phyloP scores from a whole-genome alignment of 1,140 invertebrate genomes.

The Paraescarpia echinospica region DNA sequence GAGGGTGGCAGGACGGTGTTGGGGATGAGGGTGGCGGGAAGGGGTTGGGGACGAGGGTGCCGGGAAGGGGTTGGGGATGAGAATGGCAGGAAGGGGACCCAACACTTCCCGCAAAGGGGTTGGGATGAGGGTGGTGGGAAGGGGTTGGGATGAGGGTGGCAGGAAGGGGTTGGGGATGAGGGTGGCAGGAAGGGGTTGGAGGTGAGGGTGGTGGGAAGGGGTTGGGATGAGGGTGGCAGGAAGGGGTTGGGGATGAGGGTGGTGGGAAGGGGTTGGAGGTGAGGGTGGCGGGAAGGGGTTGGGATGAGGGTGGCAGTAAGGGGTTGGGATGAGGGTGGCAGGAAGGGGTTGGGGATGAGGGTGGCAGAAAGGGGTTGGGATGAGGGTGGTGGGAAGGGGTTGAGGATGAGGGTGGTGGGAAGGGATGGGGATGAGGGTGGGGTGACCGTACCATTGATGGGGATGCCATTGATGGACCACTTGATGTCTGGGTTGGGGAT shows the following conservation, averaged over 20 bases:
- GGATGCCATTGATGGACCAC: constrained; percentile 96
- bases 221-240: neutral
- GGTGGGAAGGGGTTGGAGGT: no score
- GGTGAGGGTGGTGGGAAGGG: neutral
- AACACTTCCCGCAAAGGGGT: no score
- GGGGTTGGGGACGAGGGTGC: neutral
- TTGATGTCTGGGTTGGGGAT: constrained; percentile 86
- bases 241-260: neutral
- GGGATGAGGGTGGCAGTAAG: no score
- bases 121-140: no score
- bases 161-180: no score
- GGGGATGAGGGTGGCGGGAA: neutral
- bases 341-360: no score
- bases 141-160: no score
- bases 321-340: no score
- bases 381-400: neutral
- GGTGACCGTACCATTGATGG: constrained; percentile 64
- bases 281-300: neutral
- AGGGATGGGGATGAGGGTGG: neutral
- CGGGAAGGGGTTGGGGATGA: neutral
- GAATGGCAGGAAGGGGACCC: no score
- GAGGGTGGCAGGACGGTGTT: neutral
- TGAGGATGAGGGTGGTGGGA: neutral
- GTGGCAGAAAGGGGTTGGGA: neutral
- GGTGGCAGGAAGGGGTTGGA: no score